Percentiles rank a stretch among this genome's conserved stretches.
Conservation (phyloP, 2,888 invertebrate genomes). For the Heliconius cydno region DNA sequence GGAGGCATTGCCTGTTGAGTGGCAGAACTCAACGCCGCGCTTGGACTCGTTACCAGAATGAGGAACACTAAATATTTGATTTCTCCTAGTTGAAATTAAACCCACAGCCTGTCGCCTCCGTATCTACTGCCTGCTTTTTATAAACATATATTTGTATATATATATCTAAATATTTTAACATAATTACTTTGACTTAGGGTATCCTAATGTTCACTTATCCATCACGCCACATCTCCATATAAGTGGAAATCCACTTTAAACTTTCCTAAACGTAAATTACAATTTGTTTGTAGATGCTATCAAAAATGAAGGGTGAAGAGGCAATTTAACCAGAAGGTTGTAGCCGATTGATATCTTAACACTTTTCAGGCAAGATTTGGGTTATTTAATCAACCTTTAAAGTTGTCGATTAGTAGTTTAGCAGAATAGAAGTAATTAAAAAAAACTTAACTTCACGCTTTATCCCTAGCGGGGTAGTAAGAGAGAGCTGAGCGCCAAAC, state of each 20-base stretch:
- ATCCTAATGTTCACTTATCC: too few species aligned
- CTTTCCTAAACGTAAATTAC: background rate
- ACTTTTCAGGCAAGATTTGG: background rate
- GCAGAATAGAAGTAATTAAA: background rate
- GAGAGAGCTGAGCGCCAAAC: too few species aligned
- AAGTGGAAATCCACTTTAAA: background rate
- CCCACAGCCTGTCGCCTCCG: background rate
- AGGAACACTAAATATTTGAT: background rate
- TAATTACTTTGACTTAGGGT: too few species aligned
- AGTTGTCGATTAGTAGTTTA: background rate
- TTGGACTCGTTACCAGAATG: background rate
- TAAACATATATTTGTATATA: background rate
- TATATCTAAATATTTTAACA: background rate
- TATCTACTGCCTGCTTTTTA: background rate
- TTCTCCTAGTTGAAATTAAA: background rate
- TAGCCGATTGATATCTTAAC: conserved; percentile 17
- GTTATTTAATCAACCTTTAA: background rate
- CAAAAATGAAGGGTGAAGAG: conserved; percentile 15
- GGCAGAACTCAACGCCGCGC: background rate
- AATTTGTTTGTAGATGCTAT: conserved; percentile 12
- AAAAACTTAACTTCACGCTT: too few species aligned
- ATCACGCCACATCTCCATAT: background rate
- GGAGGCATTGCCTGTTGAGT: background rate
- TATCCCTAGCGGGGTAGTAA: too few species aligned
- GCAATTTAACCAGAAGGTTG: conserved; percentile 3